Evolutionary conservation across 1,140 invertebrate genomes (phyloP), one percentile per base, ranked within the genome.

Genomic region (Micrasema longulum): DNA sequence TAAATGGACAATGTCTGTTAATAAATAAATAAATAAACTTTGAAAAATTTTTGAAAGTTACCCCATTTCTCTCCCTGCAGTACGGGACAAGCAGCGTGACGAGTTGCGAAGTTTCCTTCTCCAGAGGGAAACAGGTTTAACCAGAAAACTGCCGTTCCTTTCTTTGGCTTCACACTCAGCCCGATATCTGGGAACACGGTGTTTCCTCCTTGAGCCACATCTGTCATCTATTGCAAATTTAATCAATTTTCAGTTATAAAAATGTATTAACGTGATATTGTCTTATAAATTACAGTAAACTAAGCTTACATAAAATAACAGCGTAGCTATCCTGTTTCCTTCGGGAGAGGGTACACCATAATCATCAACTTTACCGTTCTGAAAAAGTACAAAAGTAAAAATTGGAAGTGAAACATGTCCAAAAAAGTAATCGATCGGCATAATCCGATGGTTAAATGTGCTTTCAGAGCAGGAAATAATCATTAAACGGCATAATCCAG

Each of bases 81-180:
- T 38, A 99, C 97, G 18, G 98, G 98, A 85, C 98, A 99, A 16
- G 97, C 97, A 9, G 97, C 97, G 87, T 99, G 97, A 64, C 97
- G 86, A 1, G 97, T 99, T 76, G 90, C 86, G 70, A 92, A 89
- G 87, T 99, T 96, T 23, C 97, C 97, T 75, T 97, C 93, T n/a
- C 97, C 97, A 79, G 91, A 96, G 11, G 90, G 88, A 81, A 95
- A 91, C 65, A 99, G 85, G 87, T 99, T 99, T 80, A 93, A 92
- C 98, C 98, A 99, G 83, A 97, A 97, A 9, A 94, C 94, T 35
- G 96, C 97, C 31, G 93, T 89, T 9, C 96, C 93, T 83, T 96
- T 97, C 79, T 89, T 90, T 0, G 97, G 97, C 87, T 92, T 93
- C 16, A 98, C 80, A 22, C 93, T 88, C 41, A 95, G 86, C 31